These are phyloP conservation scores for Erpetoichthys calabaricus DNA, from an alignment of 2,797 vertebrate genomes.

Conservation along the genomic window DNA sequence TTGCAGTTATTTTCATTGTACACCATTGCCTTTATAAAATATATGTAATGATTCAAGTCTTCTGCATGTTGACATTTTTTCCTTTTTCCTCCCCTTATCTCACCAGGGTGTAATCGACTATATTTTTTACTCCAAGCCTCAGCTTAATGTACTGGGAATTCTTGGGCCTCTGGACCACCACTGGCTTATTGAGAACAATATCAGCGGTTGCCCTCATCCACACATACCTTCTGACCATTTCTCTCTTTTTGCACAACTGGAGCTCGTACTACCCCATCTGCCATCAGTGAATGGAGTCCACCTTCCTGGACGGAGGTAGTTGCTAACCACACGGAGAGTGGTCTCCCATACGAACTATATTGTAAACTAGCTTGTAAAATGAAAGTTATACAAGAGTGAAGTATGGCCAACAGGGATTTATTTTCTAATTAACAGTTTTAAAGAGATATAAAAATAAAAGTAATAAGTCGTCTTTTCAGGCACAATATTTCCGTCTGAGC, in stretches of 20 bases:
- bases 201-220: slow-evolving; percentile 90
- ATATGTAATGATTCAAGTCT: not conserved
- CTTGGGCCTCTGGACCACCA: slow-evolving; percentile 90
- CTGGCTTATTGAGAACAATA: slow-evolving; percentile 92
- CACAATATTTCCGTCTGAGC: slow-evolving; percentile 54
- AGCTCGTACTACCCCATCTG: slow-evolving; percentile 85
- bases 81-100: no score
- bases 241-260: slow-evolving; percentile 94
- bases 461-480: slow-evolving; percentile 65
- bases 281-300: slow-evolving; percentile 89
- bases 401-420: slow-evolving; percentile 80
- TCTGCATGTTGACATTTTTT: not conserved
- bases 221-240: slow-evolving; percentile 98
- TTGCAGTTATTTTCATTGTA: no score
- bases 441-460: slow-evolving; percentile 56
- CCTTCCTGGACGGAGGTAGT: slow-evolving; percentile 93
- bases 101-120: slow-evolving; percentile 92
- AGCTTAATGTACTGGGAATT: slow-evolving; percentile 88
- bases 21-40: no score
- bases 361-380: slow-evolving; percentile 51
- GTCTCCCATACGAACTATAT: slow-evolving; percentile 39
- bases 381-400: slow-evolving; percentile 78
- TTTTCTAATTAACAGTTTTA: slow-evolving; percentile 58
- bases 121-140: slow-evolving; percentile 96
- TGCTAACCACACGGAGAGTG: slow-evolving; percentile 52